phyloP scores from a whole-genome alignment of 1,140 invertebrate species.

The Drosophila sp. region DNA sequence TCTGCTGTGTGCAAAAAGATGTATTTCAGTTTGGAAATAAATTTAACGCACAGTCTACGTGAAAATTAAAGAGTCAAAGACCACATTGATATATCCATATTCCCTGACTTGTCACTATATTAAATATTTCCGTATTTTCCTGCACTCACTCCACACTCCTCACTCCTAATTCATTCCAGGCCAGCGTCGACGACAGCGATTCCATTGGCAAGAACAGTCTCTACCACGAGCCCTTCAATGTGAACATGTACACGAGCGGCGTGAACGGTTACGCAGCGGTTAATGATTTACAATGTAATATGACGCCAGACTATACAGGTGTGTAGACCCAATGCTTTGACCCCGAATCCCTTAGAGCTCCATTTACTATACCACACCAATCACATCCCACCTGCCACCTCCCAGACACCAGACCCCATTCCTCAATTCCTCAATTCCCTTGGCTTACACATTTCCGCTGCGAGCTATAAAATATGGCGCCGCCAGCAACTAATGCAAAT shows the following conservation, averaged over 20 bases:
- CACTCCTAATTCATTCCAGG: constrained; percentile 37
- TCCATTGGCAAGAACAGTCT: constrained; percentile 85
- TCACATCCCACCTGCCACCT: neutral
- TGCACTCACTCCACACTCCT: too few species aligned
- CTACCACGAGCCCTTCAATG: constrained; percentile 85
- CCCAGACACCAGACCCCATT: neutral
- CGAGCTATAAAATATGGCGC: constrained; percentile 72
- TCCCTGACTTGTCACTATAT: constrained; percentile 37
- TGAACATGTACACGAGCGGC: constrained; percentile 85
- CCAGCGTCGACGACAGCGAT: constrained; percentile 84
- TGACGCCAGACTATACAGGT: constrained; percentile 85
- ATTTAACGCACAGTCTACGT: neutral
- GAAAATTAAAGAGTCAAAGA: constrained; percentile 14
- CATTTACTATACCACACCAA: constrained; percentile 5
- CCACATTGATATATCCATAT: constrained; percentile 19
- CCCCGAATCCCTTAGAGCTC: constrained; percentile 2
- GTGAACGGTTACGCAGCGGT: constrained; percentile 84
- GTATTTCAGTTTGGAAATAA: too few species aligned
- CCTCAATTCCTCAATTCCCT: constrained; percentile 38
- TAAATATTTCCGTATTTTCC: constrained; percentile 28
- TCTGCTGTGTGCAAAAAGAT: too few species aligned
- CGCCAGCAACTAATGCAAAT: constrained; percentile 76
- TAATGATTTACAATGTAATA: constrained; percentile 85
- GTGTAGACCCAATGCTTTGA: constrained; percentile 56
- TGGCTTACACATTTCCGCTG: constrained; percentile 53